Conservation (phyloP, 2,113 vertebrate genomes). For the Phoenicopterus ruber region DNA sequence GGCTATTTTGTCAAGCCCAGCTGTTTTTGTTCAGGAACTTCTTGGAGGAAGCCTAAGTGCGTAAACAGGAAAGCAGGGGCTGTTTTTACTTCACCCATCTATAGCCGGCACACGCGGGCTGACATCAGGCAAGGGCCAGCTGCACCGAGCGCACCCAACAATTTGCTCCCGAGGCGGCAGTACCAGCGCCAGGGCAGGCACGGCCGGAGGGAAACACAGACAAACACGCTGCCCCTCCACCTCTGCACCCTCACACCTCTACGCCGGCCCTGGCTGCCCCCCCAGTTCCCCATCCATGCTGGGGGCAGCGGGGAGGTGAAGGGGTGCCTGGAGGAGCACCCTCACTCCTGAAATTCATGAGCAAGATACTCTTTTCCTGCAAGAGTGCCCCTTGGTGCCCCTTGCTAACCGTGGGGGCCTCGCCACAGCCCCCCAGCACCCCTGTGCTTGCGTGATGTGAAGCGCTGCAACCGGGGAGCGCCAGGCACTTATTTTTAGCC, state of each 20-base stretch:
- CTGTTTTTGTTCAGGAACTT: conserved; percentile 58
- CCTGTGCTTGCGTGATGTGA: not conserved
- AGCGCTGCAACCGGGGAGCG: not conserved
- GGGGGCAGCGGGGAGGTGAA: not conserved
- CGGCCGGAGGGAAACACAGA: rapidly evolving
- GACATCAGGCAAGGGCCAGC: conserved; percentile 32
- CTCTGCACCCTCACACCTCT: not conserved
- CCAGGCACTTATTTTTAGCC: conserved; percentile 25
- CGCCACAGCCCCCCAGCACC: not conserved
- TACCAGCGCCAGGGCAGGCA: not conserved
- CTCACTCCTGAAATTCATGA: not conserved
- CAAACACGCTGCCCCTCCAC: not conserved
- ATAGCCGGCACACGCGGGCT: not conserved
- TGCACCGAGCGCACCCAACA: conserved; percentile 45
- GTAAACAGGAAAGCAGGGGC: conserved; percentile 68
- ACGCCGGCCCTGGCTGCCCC: not conserved
- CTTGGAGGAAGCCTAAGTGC: conserved; percentile 41
- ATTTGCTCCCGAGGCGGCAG: conserved; percentile 5
- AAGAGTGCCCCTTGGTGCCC: not conserved
- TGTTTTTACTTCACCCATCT: conserved; percentile 67
- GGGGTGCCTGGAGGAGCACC: not conserved
- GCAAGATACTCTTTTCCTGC: not conserved
- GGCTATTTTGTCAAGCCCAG: conserved; percentile 51
- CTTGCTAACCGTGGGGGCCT: not conserved
- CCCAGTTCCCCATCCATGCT: rapidly evolving